Evolutionary conservation across 2,797 vertebrate species (phyloP).

Genomic region (Microctenopoma steveboyesi): DNA sequence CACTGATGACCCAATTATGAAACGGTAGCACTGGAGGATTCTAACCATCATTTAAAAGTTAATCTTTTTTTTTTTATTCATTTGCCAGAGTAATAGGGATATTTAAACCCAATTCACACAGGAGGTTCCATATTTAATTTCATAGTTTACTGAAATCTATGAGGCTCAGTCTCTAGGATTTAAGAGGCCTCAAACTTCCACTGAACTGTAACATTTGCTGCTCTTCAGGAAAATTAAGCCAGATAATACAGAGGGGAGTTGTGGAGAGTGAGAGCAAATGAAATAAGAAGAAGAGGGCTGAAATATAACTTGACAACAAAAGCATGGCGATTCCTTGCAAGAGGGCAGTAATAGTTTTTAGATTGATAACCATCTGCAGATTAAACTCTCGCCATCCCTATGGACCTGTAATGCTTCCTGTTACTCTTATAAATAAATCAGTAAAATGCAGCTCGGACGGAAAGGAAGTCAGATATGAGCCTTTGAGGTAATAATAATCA

Average conservation of each 20-base stretch:
- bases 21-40: slow-evolving; percentile 65
- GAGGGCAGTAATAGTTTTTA: slow-evolving; percentile 51
- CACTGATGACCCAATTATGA: slow-evolving; percentile 79
- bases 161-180: slow-evolving; percentile 70
- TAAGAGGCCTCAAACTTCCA: slow-evolving; percentile 66
- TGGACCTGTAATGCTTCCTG: slow-evolving; percentile 31
- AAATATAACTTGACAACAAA: slow-evolving; percentile 57
- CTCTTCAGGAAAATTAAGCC: slow-evolving; percentile 76
- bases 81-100: slow-evolving; percentile 67
- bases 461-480: slow-evolving; percentile 39
- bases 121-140: slow-evolving; percentile 77
- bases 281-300: slow-evolving; percentile 39
- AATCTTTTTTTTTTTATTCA: slow-evolving; percentile 67
- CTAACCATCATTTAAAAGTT: slow-evolving; percentile 77
- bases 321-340: slow-evolving; percentile 54
- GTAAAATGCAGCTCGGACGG: slow-evolving; percentile 18
- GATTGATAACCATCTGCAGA: slow-evolving; percentile 66
- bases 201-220: slow-evolving; percentile 75
- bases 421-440: slow-evolving; percentile 39
- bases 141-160: slow-evolving; percentile 76
- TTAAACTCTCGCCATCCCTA: slow-evolving; percentile 47
- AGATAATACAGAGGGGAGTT: slow-evolving; percentile 57
- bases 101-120: slow-evolving; percentile 78
- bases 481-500: slow-evolving; percentile 51
- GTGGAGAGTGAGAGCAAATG: slow-evolving; percentile 28